Evolutionary conservation across 2,888 invertebrate genomes (phyloP), one percentile per base, ranked within the genome.

Genomic region (Thalpophila matura): DNA sequence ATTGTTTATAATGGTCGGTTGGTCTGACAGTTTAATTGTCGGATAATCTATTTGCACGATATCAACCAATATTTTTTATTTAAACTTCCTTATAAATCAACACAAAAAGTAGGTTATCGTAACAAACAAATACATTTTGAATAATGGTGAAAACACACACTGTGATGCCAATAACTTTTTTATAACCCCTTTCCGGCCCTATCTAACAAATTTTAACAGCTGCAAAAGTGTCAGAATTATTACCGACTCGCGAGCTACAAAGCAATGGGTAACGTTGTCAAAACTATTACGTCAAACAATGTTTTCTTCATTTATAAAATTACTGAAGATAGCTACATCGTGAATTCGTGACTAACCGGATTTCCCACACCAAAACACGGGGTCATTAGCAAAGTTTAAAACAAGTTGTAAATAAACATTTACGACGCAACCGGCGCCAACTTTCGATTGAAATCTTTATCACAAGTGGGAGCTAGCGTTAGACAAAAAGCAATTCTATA

Each of bases 261-360:
- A 68, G 37, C 67, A 27, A 64, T 69, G 58, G 60, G 31, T 33
- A 67, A 46, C 53, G 71, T 58, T 83, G 80, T 81, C 81, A 85
- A 79, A 70, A 56, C 43, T 47, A 50, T 79, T 79, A 77, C 78
- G 78, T 81, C 77, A 81, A 72, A 60, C 62, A 60, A 70, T 69
- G 72, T 67, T 58, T 72, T 79, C 68, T 72, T 79, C 68, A 63
- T 61, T 67, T 65, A 75, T 57, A 54, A 74, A 77, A 75, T 63
- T 70, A 61, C 42, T 49, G 27, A 65, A 72, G 68, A 63, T 40
- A 12, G 40, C 27, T 40, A 40, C 49, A 56, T 60, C 64, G 50
- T 83, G 80, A 81, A 58, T 81, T 56, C 61, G 46, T 85, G 81
- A 84, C 64, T 82, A 81, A 85, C 68, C 75, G 81, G 78, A 79